phyloP scores from a whole-genome alignment of 2,113 vertebrate genomes.

The Onychostruthus taczanowskii region DNA sequence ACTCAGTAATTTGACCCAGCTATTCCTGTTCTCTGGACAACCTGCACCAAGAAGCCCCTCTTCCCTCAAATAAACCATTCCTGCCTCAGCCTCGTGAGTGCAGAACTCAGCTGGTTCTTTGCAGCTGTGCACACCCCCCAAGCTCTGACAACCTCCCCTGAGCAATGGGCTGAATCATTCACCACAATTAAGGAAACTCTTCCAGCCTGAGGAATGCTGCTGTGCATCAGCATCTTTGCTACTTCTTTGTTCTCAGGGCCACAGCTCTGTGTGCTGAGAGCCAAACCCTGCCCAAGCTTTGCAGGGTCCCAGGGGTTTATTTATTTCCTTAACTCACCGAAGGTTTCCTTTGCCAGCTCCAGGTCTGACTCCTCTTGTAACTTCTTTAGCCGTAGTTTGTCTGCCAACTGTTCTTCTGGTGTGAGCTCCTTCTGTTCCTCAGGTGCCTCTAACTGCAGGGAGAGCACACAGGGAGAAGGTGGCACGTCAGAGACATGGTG shows the following conservation, averaged over 20 bases:
- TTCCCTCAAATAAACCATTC: background rate
- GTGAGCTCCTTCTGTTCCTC: conserved; percentile 75
- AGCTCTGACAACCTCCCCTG: background rate
- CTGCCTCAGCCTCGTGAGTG: background rate
- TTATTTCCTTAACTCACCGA: conserved; percentile 78
- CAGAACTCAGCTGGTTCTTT: background rate
- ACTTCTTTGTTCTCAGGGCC: background rate
- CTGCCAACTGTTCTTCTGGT: conserved; percentile 86
- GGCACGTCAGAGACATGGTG: accelerated
- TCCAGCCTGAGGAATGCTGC: background rate
- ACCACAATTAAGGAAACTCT: background rate
- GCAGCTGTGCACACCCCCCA: too few relatives aligned
- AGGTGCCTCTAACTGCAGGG: conserved; percentile 75
- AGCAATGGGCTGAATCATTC: background rate
- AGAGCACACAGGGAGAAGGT: background rate
- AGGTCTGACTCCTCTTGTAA: conserved; percentile 93
- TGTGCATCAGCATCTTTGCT: background rate
- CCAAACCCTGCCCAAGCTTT: accelerated
- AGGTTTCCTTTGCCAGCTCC: conserved; percentile 93
- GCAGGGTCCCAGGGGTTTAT: background rate
- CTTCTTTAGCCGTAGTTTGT: conserved; percentile 90
- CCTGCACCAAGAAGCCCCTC: background rate
- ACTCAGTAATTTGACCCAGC: background rate
- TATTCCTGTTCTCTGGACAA: background rate
- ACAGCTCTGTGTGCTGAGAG: accelerated